phyloP scores from a whole-genome alignment of 2,113 vertebrate species.

The Rhinogobius similis region DNA sequence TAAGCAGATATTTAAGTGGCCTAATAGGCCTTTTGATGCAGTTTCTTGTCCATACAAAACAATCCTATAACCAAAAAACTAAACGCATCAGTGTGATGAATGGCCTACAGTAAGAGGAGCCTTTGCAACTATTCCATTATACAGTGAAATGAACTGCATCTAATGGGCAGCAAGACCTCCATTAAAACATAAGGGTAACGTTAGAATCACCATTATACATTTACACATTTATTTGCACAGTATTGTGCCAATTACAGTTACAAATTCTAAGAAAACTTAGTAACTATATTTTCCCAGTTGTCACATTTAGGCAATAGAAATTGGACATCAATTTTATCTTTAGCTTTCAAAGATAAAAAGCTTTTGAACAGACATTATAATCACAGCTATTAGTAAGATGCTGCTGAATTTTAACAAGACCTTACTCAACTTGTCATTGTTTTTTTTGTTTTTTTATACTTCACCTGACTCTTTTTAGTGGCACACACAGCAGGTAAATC shows the following conservation, averaged over 20 bases:
- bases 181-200: slow-evolving; percentile 46
- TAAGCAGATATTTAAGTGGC: neutral
- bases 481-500: slow-evolving; percentile 34
- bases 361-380: neutral
- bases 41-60: slow-evolving; percentile 1
- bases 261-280: neutral
- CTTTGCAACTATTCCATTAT: slow-evolving; percentile 13
- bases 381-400: neutral
- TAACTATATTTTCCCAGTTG: neutral
- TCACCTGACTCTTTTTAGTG: slow-evolving; percentile 8
- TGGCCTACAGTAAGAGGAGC: slow-evolving; percentile 19
- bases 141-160: slow-evolving; percentile 49
- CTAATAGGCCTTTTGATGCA: neutral
- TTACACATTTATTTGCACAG: neutral
- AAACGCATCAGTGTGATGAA: slow-evolving; percentile 28
- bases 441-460: neutral
- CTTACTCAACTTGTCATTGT: neutral
- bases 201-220: slow-evolving; percentile 24
- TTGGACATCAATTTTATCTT: neutral
- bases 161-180: slow-evolving; percentile 36
- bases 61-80: neutral
- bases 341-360: neutral
- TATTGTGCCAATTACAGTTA: neutral
- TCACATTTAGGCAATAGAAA: neutral
- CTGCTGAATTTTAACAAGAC: slow-evolving; percentile 19